These are phyloP conservation scores for Alethe castanea DNA, from an alignment of 2,113 vertebrate genomes.

Conservation along the genomic window DNA sequence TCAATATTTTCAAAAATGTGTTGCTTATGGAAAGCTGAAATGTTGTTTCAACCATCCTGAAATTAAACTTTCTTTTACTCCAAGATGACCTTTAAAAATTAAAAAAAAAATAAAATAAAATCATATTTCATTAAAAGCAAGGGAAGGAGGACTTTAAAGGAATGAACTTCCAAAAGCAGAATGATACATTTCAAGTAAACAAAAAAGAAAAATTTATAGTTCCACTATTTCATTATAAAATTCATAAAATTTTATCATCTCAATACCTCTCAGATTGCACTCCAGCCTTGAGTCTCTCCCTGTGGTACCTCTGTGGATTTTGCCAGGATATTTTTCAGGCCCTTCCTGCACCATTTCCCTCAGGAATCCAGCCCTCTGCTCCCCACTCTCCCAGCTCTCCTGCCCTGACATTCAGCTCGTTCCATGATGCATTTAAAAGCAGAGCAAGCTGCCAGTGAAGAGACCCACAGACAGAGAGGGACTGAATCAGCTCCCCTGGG, in stretches of 20 bases:
- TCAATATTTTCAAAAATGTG: neutral
- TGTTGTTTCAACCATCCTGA: neutral
- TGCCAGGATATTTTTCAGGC: neutral
- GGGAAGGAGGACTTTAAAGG: neutral
- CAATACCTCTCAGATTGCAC: neutral
- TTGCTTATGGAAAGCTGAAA: neutral
- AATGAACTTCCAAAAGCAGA: neutral
- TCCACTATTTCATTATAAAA: neutral
- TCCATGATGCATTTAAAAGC: neutral
- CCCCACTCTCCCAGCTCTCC: neutral
- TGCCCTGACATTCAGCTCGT: neutral
- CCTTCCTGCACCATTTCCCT: neutral
- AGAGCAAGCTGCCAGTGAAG: neutral
- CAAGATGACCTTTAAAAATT: neutral
- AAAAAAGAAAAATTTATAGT: neutral
- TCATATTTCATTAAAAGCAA: neutral
- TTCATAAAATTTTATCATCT: neutral
- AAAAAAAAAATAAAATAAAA: neutral
- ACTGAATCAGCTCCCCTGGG: neutral
- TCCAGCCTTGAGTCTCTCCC: neutral
- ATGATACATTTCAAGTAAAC: neutral
- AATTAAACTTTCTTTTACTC: neutral
- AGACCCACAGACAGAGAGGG: neutral
- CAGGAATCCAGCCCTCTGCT: neutral
- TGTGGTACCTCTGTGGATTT: neutral